A percentile compares a stretch with the other conserved stretches of the same genome.
These are phyloP conservation scores for Nothoprocta pentlandii DNA, from an alignment of 2,113 vertebrate species.

Conservation along the genomic window DNA sequence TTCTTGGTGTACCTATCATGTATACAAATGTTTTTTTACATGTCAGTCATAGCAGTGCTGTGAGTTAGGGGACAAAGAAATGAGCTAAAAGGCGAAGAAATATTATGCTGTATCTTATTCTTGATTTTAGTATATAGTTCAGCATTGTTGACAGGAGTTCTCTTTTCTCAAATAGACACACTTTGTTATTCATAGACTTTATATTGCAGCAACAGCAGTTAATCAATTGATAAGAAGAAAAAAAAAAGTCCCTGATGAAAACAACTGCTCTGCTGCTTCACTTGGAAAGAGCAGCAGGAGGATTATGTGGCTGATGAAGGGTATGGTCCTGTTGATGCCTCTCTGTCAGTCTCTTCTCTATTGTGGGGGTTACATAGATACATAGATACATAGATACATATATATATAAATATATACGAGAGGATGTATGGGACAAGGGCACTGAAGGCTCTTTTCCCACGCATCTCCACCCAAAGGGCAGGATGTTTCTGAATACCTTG, in stretches of 20 bases:
- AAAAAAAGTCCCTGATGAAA: neutral
- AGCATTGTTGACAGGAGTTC: neutral
- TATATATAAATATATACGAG: too few species aligned
- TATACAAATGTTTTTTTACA: neutral
- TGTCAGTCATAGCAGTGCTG: neutral
- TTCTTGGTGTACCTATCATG: neutral
- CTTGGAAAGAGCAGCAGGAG: neutral
- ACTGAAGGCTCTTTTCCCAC: neutral
- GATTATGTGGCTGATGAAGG: fast-evolving
- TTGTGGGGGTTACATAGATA: neutral
- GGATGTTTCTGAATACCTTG: neutral
- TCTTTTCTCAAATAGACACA: neutral
- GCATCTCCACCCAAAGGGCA: neutral
- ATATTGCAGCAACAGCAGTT: neutral
- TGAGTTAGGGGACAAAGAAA: slow-evolving; percentile 11
- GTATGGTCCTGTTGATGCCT: fast-evolving
- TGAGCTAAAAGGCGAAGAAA: slow-evolving; percentile 10
- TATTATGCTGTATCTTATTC: neutral
- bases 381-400: too few species aligned
- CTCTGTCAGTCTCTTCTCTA: neutral
- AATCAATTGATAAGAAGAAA: neutral
- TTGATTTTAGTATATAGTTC: neutral
- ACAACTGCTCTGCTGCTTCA: neutral
- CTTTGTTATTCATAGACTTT: neutral
- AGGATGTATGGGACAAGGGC: neutral